Evolutionary conservation across 1,140 invertebrate genomes (phyloP).

Genomic region (Leptinotarsa lineolata): DNA sequence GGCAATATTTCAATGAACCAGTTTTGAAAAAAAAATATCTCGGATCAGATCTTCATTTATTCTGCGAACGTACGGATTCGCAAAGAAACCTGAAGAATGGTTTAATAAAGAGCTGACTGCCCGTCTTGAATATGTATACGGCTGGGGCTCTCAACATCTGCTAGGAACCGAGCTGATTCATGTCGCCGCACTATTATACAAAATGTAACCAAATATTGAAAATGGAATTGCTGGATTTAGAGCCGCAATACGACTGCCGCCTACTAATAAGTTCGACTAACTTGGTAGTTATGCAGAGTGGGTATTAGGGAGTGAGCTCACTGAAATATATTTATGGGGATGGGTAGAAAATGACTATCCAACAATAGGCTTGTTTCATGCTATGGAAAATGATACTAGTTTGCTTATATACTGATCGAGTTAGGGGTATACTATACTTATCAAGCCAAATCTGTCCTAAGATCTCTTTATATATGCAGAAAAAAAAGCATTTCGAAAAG

Average conservation of each 20-base stretch:
- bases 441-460: too few relatives aligned
- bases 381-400: too few relatives aligned
- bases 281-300: too few relatives aligned
- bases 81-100: constrained; percentile 21
- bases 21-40: background rate
- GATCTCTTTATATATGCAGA: too few relatives aligned
- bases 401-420: too few relatives aligned
- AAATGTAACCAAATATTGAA: constrained; percentile 16
- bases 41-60: constrained; percentile 14
- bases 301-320: too few relatives aligned
- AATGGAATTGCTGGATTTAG: background rate
- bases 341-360: too few relatives aligned
- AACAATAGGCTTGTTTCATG: too few relatives aligned
- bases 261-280: background rate
- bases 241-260: background rate
- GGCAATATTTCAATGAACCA: background rate
- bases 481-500: too few relatives aligned
- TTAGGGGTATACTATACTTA: too few relatives aligned
- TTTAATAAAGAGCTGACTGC: constrained; percentile 22
- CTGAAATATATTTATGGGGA: too few relatives aligned
- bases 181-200: constrained; percentile 8
- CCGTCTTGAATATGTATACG: constrained; percentile 21
- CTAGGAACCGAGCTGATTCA: constrained; percentile 8
- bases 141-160: background rate
- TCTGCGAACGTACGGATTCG: constrained; percentile 15